A percentile compares a stretch with the other conserved stretches of the same genome.
Conservation (phyloP, 2,113 vertebrate genomes). For the Campylomormyrus numenius region DNA sequence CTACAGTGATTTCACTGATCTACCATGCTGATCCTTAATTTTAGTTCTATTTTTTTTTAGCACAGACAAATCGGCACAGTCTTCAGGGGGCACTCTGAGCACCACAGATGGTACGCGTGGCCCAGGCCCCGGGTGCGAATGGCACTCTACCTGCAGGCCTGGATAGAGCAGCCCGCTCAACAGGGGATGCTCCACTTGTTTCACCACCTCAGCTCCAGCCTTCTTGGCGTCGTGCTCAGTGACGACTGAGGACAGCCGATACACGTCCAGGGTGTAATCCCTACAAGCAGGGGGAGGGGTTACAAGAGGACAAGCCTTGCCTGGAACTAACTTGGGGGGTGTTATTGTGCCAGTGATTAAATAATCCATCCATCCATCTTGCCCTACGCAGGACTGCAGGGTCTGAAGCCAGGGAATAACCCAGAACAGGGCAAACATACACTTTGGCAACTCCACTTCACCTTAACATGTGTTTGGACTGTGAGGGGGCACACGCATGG, state of each 20-base stretch:
- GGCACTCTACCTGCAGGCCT: conserved; percentile 79
- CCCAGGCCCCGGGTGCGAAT: neutral
- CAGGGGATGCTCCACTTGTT: conserved; percentile 93
- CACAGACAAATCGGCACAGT: neutral
- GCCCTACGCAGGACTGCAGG: neutral
- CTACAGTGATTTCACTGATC: neutral
- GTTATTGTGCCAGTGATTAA: neutral
- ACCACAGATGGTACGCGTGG: neutral
- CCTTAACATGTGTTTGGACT: neutral
- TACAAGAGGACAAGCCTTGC: neutral
- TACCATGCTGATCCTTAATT: neutral
- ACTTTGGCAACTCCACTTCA: neutral
- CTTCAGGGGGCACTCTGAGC: neutral
- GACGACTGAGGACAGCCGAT: conserved; percentile 84
- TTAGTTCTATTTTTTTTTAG: neutral
- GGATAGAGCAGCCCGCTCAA: conserved; percentile 96
- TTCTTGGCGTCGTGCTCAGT: conserved; percentile 96
- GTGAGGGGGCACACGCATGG: neutral
- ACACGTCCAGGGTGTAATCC: conserved; percentile 92
- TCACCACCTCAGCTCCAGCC: conserved; percentile 93
- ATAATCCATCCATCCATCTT: neutral
- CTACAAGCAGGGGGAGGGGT: conserved; percentile 45
- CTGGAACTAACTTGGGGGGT: neutral
- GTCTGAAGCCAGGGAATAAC: neutral
- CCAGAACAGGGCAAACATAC: neutral